Base-by-base conservation (phyloP, 2,888 invertebrate genomes). In the Cryptus armator region DNA sequence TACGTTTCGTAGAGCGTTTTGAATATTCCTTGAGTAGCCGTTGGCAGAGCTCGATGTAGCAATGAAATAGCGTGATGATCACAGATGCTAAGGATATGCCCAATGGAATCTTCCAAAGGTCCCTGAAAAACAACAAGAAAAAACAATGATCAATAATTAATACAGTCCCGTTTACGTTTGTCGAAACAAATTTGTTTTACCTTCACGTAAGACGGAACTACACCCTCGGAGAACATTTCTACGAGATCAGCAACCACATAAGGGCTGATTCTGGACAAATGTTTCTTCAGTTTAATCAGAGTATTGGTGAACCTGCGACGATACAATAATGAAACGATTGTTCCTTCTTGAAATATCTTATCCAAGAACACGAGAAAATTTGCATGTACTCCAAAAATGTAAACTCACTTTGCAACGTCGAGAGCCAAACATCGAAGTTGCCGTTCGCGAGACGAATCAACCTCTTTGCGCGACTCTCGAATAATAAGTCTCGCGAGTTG, bases 221-320 rank as follows among this genome's bases (percentile, higher is more conserved):
- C 88, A 24, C 86, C 86, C 70, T 85, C 87, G 81, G 90, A 89
- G 6, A 90, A 89, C n/a, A 90, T 85, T 77, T 89, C 85, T 5
- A 93, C 87, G n/a, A 93, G 83, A 88, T 93, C 92, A 5, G 92
- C 90, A 70, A 93, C 88, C 5, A 92, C 62, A 78, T 92, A 92
- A 9, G 93, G 89, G 84, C 90, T 90, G 16, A 92, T 76, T 68
- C 91, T 89, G 37, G 84, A 83, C 46, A 93, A 87, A 72, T 92
- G 90, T 78, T 90, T 93, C 59, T 92, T 93, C 29, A 90, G 81
- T 84, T 93, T 93, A 2, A 90, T 86, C 9, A 93, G 80, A 5
- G 86, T 80, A 70, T 86, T 89, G 10, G 87, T 87, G 32, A 90
- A 86, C 43, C 85, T 85, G 51, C 16, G 67, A 79, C 24, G 3